A percentile compares a stretch with the other conserved stretches of the same genome.
phyloP scores from a whole-genome alignment of 2,888 invertebrate species.

The Cheilosia vernalis region DNA sequence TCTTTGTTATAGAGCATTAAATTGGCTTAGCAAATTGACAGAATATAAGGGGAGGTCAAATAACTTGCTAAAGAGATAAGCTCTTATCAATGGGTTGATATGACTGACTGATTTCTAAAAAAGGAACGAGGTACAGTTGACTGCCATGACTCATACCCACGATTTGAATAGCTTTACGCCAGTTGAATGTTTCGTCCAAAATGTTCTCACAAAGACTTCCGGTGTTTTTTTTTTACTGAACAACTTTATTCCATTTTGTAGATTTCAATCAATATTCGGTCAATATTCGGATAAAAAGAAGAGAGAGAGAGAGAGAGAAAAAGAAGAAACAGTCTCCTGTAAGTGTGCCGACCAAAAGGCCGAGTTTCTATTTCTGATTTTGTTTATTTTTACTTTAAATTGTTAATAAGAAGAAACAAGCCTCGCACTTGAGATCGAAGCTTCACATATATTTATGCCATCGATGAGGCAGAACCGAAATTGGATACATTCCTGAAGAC shows the following conservation, averaged over 20 bases:
- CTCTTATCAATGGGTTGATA: slow-evolving; percentile 48
- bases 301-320: not conserved
- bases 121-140: not conserved
- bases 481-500: slow-evolving; percentile 24
- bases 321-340: not conserved
- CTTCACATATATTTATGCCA: slow-evolving; percentile 26
- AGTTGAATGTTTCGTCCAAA: not conserved
- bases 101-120: slow-evolving; percentile 36
- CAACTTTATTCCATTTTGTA: not conserved
- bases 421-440: slow-evolving; percentile 11
- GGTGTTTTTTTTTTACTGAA: no score
- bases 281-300: not conserved
- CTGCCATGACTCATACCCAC: not conserved
- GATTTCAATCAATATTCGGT: slow-evolving; percentile 7
- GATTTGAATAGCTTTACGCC: not conserved
- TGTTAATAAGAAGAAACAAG: slow-evolving; percentile 24
- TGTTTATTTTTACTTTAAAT: slow-evolving; percentile 10
- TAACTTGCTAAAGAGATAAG: slow-evolving; percentile 46
- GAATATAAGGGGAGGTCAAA: slow-evolving; percentile 41
- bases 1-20: slow-evolving; percentile 42
- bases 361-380: not conserved
- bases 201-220: not conserved
- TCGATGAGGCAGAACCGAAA: slow-evolving; percentile 1
- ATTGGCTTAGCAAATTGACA: slow-evolving; percentile 54
- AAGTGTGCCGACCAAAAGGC: not conserved